Evolutionary conservation across 2,888 invertebrate genomes (phyloP), one percentile per base, ranked within the genome.

Genomic region (Melanostoma mellinum): DNA sequence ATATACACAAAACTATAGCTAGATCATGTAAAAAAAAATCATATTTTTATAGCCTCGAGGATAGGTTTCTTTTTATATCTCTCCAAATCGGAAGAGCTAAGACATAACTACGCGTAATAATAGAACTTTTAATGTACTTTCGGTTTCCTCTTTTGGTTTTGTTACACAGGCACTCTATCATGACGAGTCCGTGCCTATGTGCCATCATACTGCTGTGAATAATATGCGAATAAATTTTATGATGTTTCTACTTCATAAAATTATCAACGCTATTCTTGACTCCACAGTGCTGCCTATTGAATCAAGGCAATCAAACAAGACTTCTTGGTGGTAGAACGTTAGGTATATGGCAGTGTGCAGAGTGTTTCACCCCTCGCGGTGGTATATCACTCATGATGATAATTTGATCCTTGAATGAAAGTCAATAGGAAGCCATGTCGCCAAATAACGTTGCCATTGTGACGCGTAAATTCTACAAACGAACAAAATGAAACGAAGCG

Each of bases 201-300:
- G 33, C 61, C 76, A 78, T 71, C 67, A 36, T 0, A 8, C 20
- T 75, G 67, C 75, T 79, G 80, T 85, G 61, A 75, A 79, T 75
- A 75, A 72, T 80, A 75, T 86, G 87, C 87, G 89, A 89, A 88
- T 90, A 89, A 90, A 90, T 89, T 90, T 90, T 89, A 90, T 89
- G 89, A 90, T 88, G 87, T 90, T 90, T 90, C 91, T 89, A 90
- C 89, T 89, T 90, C 90, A 90, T 89, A 90, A 90, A 90, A 88
- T 89, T 89, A 84, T 79, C 63, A 78, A 74, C 74, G 84, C 73
- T 50, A 53, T 56, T 44, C 63, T 56, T 52, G 69, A 42, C 46
- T 40, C 44, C 60, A 44, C 8, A 10, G n/a, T n/a, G 0, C 32
- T 76, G 77, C 48, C 81, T 68, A 77, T 77, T 68, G 72, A 77